Evolutionary conservation across 2,888 invertebrate genomes (phyloP).

Genomic region (Linnaemya vulpina): DNA sequence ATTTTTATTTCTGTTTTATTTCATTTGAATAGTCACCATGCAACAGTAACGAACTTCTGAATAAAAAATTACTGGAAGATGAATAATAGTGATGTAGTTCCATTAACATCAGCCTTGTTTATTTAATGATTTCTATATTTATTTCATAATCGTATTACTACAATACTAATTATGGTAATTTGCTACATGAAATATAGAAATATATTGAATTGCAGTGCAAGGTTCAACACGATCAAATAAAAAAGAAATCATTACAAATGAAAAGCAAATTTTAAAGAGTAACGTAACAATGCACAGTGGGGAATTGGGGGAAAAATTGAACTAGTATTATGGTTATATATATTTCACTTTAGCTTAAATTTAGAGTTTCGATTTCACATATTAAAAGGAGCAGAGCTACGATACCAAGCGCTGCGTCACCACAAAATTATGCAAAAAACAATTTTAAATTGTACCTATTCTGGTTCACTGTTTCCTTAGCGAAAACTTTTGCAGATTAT

Average conservation of each 20-base stretch:
- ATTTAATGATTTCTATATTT: slow-evolving; percentile 54
- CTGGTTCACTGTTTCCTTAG: no score
- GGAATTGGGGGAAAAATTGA: no score
- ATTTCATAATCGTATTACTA: slow-evolving; percentile 5
- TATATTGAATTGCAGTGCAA: not conserved
- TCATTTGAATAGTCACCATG: slow-evolving; percentile 13
- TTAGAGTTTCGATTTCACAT: no score
- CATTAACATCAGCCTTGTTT: slow-evolving; percentile 62
- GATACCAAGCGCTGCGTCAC: no score
- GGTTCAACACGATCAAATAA: not conserved
- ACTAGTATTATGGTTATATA: no score
- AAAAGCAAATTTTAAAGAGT: not conserved
- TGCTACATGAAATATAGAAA: not conserved
- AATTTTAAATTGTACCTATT: no score
- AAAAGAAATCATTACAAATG: not conserved
- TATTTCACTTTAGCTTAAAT: no score
- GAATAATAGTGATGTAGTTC: slow-evolving; percentile 57
- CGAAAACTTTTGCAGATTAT: no score
- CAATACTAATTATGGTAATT: slow-evolving; percentile 42
- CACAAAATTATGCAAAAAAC: no score
- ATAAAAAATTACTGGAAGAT: slow-evolving; percentile 19
- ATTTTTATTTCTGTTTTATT: not conserved
- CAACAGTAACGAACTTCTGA: not conserved
- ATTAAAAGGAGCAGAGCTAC: no score
- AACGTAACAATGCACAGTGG: not conserved